phyloP scores from a whole-genome alignment of 2,113 vertebrate species.

The Oriolus oriolus region DNA sequence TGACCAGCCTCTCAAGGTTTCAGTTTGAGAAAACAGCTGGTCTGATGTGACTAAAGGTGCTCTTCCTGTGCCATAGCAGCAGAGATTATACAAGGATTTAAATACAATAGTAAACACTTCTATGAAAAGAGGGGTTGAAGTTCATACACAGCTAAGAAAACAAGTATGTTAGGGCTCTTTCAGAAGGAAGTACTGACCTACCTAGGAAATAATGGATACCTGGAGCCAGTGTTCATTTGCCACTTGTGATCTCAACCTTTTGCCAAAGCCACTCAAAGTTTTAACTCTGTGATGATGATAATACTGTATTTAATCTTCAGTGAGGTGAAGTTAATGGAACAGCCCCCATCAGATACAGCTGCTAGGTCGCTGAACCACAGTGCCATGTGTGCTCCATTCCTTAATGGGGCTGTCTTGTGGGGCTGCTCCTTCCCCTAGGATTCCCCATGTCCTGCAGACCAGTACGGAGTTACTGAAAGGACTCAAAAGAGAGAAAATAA shows the following conservation, averaged over 20 bases:
- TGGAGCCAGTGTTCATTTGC: not conserved
- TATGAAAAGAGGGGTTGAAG: not conserved
- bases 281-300: not conserved
- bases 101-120: not conserved
- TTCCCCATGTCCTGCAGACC: not conserved
- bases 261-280: not conserved
- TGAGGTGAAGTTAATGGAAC: not conserved
- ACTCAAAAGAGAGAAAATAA: not conserved
- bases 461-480: not conserved
- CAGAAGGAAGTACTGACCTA: not conserved
- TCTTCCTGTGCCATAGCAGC: not conserved
- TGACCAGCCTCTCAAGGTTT: not conserved
- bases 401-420: not conserved
- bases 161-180: not conserved
- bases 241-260: not conserved
- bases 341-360: not conserved
- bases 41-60: not conserved
- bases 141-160: not conserved
- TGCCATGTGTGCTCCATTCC: not conserved
- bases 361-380: not conserved
- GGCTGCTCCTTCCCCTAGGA: not conserved
- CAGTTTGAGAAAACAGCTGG: not conserved
- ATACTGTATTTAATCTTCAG: not conserved
- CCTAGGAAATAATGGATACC: not conserved
- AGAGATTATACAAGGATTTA: not conserved